Conservation (phyloP, 2,113 vertebrate species). For the Cromileptes altivelis region DNA sequence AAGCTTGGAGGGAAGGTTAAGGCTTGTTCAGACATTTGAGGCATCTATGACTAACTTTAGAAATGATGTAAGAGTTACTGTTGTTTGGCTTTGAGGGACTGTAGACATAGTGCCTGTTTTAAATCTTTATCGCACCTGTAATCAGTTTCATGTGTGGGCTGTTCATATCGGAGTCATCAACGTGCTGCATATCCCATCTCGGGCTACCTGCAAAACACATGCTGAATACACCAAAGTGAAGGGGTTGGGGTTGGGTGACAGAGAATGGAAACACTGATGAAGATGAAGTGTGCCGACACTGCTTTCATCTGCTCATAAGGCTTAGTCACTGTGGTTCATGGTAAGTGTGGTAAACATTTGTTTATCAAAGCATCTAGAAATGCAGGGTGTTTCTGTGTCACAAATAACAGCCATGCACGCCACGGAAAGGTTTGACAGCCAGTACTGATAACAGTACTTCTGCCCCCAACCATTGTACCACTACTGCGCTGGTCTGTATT, state of each 20-base stretch:
- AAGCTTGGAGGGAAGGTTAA: not conserved
- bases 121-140: not conserved
- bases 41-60: not conserved
- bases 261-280: conserved; percentile 15
- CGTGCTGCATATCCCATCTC: not conserved
- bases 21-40: not conserved
- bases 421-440: not conserved
- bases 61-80: not conserved
- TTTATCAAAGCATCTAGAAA: conserved; percentile 7
- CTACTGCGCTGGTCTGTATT: not conserved
- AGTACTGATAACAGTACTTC: not conserved
- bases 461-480: not conserved
- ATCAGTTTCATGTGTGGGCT: conserved; percentile 13
- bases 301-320: not conserved
- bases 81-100: not conserved
- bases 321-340: not conserved
- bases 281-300: conserved; percentile 8
- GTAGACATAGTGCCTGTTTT: not conserved
- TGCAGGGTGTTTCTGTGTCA: not conserved
- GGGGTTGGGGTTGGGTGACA: not conserved
- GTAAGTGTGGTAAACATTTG: not conserved
- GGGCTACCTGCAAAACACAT: not conserved
- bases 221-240: not conserved
- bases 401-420: not conserved
- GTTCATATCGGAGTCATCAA: conserved; percentile 6